These are phyloP conservation scores for Magallana gigas DNA, from an alignment of 1,140 invertebrate species.

Conservation along the genomic window DNA sequence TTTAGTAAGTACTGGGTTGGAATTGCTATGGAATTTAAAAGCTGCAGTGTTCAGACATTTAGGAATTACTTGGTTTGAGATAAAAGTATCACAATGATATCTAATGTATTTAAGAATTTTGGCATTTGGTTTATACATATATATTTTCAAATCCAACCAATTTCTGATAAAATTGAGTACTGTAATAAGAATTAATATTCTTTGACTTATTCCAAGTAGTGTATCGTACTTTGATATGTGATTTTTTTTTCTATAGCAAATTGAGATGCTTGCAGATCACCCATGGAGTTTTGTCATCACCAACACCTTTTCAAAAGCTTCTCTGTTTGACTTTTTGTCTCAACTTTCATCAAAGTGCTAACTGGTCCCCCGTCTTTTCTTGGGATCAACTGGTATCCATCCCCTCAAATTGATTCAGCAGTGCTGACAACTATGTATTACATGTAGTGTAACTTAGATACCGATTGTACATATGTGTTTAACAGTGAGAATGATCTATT, in stretches of 20 bases:
- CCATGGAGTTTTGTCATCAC: background rate
- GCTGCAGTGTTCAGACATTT: background rate
- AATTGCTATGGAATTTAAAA: background rate
- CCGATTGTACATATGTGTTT: background rate
- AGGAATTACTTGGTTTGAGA: background rate
- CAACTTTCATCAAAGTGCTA: background rate
- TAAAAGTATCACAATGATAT: background rate
- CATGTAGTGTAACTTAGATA: background rate
- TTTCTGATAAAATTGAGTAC: background rate
- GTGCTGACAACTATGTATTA: conserved; percentile 5
- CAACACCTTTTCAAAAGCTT: background rate
- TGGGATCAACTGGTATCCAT: conserved; percentile 32
- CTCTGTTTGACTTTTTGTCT: background rate
- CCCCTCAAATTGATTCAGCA: conserved; percentile 1
- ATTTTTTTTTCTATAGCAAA: background rate
- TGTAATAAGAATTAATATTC: background rate
- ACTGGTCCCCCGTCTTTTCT: background rate
- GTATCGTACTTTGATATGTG: no score
- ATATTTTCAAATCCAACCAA: background rate
- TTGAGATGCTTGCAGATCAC: conserved; percentile 7
- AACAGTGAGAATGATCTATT: conserved; percentile 21
- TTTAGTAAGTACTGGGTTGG: background rate
- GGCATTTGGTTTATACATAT: background rate
- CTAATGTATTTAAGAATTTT: background rate
- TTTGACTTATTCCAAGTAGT: no score